Evolutionary conservation across 1,140 invertebrate genomes (phyloP), one percentile per base, ranked within the genome.

Genomic region (Acromyrmex heyeri): DNA sequence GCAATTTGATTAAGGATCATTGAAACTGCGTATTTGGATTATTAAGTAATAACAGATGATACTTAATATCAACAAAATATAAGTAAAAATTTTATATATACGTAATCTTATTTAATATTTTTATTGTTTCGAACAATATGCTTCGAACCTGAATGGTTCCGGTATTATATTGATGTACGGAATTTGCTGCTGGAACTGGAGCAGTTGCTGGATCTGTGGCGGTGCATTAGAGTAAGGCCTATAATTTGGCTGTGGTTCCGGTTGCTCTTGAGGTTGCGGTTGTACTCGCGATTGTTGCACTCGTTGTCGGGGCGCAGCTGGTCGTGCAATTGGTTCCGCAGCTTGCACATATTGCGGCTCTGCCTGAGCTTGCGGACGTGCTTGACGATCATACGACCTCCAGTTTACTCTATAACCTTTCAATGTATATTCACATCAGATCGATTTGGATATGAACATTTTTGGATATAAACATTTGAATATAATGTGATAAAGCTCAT

Each of bases 141-240:
- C 24, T 24, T 24, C 24, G n/a, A 61, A 95, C 95, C 95, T 95
- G 34, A 88, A 94, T 59, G 91, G 94, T 91, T 95, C 95, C 21
- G 95, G 95, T 24, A 95, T 95, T 18, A 91, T 91, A 50, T 95
- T 95, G 44, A 94, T 67, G 50, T 95, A 95, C 6, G 95, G 95
- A 67, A 94, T 95, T 77, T 95, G 94, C 3, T 93, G 91, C 50
- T 95, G 95, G 85, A 93, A 95, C 44, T 95, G 91, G 7, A 95
- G 91, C 53, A 95, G 21, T 73, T 95, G 93, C 30, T 93, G 93
- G 24, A 95, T 95, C 62, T 93, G 91, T 0, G 93, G 78, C 0
- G 95, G 94, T 18, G 95, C 94, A 62, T 93, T 93, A 7, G 92
- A 87, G 18, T 91, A 93, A 38, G 91, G 78, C 62, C 90, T 91